Evolutionary conservation across 1,140 invertebrate genomes (phyloP).

Genomic region (Nomia melanderi): DNA sequence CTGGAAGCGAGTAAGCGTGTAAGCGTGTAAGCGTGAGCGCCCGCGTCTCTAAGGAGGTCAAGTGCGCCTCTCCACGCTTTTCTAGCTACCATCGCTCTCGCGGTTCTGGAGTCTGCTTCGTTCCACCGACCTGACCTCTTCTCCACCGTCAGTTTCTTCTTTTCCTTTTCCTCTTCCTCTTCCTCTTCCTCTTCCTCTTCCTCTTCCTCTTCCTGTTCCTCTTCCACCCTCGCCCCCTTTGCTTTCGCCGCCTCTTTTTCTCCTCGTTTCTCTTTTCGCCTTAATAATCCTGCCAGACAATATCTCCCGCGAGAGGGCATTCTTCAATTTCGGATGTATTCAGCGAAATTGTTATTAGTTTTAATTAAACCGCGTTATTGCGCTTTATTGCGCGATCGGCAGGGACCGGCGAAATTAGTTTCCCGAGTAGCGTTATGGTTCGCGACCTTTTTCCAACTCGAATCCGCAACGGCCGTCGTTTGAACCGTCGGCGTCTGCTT

Average conservation of each 20-base stretch:
- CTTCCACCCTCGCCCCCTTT: conserved; percentile 4
- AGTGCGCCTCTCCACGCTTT: conserved; percentile 44
- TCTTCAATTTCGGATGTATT: conserved; percentile 31
- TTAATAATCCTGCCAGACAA: conserved; percentile 61
- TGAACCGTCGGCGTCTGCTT: background rate
- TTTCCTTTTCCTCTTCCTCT: background rate
- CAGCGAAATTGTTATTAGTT: conserved; percentile 33
- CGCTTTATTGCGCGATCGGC: conserved; percentile 27
- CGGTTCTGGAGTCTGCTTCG: background rate
- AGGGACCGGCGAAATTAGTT: conserved; percentile 32
- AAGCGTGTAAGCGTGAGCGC: conserved; percentile 36
- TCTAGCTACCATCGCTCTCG: conserved; percentile 40
- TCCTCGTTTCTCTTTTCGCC: conserved; percentile 13
- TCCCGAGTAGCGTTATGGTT: background rate
- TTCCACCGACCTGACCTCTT: conserved; percentile 29
- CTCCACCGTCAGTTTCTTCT: background rate
- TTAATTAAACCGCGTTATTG: conserved; percentile 40
- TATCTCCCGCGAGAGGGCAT: conserved; percentile 27
- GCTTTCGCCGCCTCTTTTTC: background rate
- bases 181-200: background rate
- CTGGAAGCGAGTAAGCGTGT: background rate
- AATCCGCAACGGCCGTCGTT: too few species aligned
- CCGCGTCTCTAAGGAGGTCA: conserved; percentile 56
- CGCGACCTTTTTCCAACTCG: background rate
- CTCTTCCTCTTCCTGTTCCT: conserved; percentile 10